These are phyloP conservation scores for Istiophorus platypterus DNA, from an alignment of 2,113 vertebrate genomes.

Conservation along the genomic window DNA sequence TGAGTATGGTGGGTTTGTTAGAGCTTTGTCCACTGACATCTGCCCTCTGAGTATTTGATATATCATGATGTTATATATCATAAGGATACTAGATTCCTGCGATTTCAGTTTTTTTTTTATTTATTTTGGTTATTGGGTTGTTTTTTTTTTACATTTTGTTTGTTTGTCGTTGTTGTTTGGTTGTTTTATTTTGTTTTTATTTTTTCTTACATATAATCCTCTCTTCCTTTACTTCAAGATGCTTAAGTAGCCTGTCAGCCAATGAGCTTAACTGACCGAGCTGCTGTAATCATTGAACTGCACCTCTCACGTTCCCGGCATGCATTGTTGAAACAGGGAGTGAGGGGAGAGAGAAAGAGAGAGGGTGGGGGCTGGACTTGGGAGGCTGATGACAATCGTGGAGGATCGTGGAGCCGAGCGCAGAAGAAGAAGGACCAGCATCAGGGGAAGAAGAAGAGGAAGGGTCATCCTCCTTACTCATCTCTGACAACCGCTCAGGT, in stretches of 20 bases:
- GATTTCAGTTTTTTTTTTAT: no score
- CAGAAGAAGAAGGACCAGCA: slow-evolving; percentile 61
- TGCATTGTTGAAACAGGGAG: slow-evolving; percentile 74
- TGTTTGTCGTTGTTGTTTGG: background rate
- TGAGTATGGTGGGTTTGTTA: no score
- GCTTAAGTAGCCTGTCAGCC: slow-evolving; percentile 35
- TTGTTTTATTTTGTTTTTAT: background rate
- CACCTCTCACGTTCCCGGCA: slow-evolving; percentile 78
- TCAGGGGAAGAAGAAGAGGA: slow-evolving; percentile 24
- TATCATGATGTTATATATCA: no score
- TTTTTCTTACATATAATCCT: background rate
- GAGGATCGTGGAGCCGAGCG: slow-evolving; percentile 59
- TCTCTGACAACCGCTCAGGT: slow-evolving; percentile 68
- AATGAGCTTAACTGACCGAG: slow-evolving; percentile 37
- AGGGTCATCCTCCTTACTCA: slow-evolving; percentile 13
- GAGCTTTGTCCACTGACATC: no score
- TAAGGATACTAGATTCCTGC: no score
- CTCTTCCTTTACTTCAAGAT: background rate
- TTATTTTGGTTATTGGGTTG: no score
- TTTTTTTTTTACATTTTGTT: no score
- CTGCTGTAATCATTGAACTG: slow-evolving; percentile 60
- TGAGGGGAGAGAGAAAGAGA: slow-evolving; percentile 33
- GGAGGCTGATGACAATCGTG: slow-evolving; percentile 64
- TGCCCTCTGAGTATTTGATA: no score
- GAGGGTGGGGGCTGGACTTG: slow-evolving; percentile 35